These are phyloP conservation scores for Myotis brandtii DNA, from an alignment of 2,113 vertebrate genomes.

Conservation along the genomic window DNA sequence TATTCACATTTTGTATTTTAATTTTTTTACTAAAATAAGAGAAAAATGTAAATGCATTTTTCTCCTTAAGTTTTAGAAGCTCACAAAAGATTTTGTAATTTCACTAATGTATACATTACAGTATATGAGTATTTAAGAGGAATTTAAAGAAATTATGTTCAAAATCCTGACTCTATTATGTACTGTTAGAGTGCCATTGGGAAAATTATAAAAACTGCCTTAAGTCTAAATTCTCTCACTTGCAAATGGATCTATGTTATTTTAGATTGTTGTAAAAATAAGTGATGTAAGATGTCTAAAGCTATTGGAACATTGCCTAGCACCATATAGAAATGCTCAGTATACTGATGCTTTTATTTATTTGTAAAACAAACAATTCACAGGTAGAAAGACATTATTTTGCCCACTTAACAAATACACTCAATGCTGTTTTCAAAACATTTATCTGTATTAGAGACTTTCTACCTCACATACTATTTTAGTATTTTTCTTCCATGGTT, in stretches of 20 bases:
- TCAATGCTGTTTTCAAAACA: background rate
- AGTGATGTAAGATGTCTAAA: background rate
- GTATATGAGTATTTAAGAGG: background rate
- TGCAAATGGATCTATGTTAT: slow-evolving; percentile 1
- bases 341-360: background rate
- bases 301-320: background rate
- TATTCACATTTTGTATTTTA: slow-evolving; percentile 16
- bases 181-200: background rate
- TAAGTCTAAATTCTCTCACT: slow-evolving; percentile 13
- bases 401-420: background rate
- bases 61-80: background rate
- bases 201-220: background rate
- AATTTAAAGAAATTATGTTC: background rate
- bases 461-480: background rate
- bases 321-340: background rate
- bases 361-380: slow-evolving; percentile 2
- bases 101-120: background rate
- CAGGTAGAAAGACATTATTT: background rate
- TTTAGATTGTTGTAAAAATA: slow-evolving; percentile 33
- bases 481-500: background rate
- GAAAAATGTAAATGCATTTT: background rate
- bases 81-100: background rate
- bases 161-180: background rate
- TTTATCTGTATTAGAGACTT: background rate
- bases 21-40: background rate